Evolutionary conservation across 2,888 invertebrate species (phyloP).

Genomic region (Drosophila subsilvestris): DNA sequence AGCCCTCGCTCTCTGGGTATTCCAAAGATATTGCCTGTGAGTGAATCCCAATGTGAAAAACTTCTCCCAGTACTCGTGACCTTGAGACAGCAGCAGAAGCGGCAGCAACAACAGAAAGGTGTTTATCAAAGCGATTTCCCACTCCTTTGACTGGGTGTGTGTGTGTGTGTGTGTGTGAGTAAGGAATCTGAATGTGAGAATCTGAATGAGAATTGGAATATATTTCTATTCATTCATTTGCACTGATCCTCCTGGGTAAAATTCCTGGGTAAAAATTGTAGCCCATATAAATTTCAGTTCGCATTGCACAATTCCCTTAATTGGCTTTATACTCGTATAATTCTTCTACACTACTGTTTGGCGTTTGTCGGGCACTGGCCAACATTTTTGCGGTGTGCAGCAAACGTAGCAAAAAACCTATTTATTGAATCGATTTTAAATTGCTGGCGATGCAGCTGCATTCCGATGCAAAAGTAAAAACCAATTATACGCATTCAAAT

Average conservation of each 20-base stretch:
- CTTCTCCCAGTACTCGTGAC: slow-evolving; percentile 22
- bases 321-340: slow-evolving; percentile 65
- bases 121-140: slow-evolving; percentile 54
- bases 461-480: slow-evolving; percentile 32
- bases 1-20: slow-evolving; percentile 25
- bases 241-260: slow-evolving; percentile 1
- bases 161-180: slow-evolving; percentile 7
- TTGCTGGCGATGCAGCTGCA: slow-evolving; percentile 10
- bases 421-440: slow-evolving; percentile 47
- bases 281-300: slow-evolving; percentile 11
- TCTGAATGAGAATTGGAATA: slow-evolving; percentile 1
- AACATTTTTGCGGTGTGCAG: slow-evolving; percentile 52
- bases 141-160: slow-evolving; percentile 27
- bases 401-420: slow-evolving; percentile 26
- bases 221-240: slow-evolving; percentile 27
- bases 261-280: slow-evolving; percentile 8
- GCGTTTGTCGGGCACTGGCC: slow-evolving; percentile 18
- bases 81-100: not conserved
- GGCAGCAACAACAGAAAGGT: slow-evolving; percentile 15
- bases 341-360: slow-evolving; percentile 28
- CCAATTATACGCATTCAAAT: slow-evolving; percentile 60
- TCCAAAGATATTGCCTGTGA: slow-evolving; percentile 32
- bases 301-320: slow-evolving; percentile 50
- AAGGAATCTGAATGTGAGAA: not conserved
- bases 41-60: slow-evolving; percentile 35